These are phyloP conservation scores for Nannospalax galili DNA, from an alignment of 2,113 vertebrate genomes.

Conservation along the genomic window DNA sequence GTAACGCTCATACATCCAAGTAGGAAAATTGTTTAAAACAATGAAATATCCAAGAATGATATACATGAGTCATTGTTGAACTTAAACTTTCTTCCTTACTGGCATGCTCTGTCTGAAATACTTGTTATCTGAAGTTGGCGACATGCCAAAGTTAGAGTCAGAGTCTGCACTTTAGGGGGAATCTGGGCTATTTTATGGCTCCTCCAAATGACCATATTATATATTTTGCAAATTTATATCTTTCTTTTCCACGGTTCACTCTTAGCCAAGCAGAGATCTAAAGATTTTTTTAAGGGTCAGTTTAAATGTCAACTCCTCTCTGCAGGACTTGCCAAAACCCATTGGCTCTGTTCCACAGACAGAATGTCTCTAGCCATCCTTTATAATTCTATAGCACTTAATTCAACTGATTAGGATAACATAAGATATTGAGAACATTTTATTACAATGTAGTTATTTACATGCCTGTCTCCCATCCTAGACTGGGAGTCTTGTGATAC, in stretches of 20 bases:
- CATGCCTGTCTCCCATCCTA: neutral
- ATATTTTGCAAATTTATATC: constrained; percentile 20
- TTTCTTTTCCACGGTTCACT: constrained; percentile 1
- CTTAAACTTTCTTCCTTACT: neutral
- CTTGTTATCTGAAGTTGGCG: neutral
- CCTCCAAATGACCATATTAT: neutral
- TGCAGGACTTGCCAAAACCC: constrained; percentile 59
- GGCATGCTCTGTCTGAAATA: neutral
- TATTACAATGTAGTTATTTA: constrained; percentile 35
- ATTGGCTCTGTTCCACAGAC: constrained; percentile 30
- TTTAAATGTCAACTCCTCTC: constrained; percentile 62
- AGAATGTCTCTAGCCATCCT: constrained; percentile 42
- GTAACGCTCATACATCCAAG: neutral
- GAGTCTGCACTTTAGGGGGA: neutral
- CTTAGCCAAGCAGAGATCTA: constrained; percentile 28
- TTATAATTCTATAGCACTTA: constrained; percentile 60
- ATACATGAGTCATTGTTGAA: neutral
- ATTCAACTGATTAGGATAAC: constrained; percentile 62
- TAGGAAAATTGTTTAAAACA: neutral
- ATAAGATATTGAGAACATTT: constrained; percentile 40
- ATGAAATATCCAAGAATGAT: neutral
- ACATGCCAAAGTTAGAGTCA: neutral
- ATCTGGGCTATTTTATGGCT: neutral
- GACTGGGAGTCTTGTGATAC: neutral
- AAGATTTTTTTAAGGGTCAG: constrained; percentile 59